Base-by-base conservation (phyloP, 2,797 vertebrate genomes). In the Ispidina lecontei region DNA sequence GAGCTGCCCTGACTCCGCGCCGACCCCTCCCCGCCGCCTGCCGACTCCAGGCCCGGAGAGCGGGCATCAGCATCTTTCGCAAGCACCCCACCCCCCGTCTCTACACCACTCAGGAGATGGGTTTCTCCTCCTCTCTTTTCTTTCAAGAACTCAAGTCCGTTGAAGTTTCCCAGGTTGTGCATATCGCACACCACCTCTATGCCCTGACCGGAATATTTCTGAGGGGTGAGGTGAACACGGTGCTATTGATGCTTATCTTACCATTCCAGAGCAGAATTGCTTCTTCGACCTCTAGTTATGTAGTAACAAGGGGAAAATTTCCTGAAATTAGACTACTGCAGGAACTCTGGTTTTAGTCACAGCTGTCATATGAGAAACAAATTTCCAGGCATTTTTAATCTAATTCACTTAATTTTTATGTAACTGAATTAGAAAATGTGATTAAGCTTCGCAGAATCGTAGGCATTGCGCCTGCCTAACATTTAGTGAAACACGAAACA, bases 261-360 rank as follows among this genome's bases (percentile, higher is more conserved):
- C 72, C 84, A 63, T 96, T 96, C 90, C 95, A 93, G 88, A 94
- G 73, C 72, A 91, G 82, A 92, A 73, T 22, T 55, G 86, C 79
- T 91, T 77, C 75, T 95, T 96, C 89, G 94, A 96, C 90, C 93
- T 95, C 87, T 79, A 96, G 87, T 97, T 98, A 98, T 97, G 97
- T 97, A 97, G 98, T 98, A 98, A 98, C 97, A 97, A 97, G 97
- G 97, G 95, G 89, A 97, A 95, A 97, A 97, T 98, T 98, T 99
- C 98, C 98, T 98, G 98, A 97, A 98, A 98, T 98, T 98, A 98
- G 97, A 97, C 97, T 97, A 96, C 96, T 95, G 97, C 98, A 98
- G 97, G 97, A 98, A 98, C 98, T 98, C 99, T 99, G 98, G 98
- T 97, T 99, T 98, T 97, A 98, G 98, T 99, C 99, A 99, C 96